Base-by-base conservation (phyloP, 2,888 invertebrate species). In the Mesorhabditis sp. region DNA sequence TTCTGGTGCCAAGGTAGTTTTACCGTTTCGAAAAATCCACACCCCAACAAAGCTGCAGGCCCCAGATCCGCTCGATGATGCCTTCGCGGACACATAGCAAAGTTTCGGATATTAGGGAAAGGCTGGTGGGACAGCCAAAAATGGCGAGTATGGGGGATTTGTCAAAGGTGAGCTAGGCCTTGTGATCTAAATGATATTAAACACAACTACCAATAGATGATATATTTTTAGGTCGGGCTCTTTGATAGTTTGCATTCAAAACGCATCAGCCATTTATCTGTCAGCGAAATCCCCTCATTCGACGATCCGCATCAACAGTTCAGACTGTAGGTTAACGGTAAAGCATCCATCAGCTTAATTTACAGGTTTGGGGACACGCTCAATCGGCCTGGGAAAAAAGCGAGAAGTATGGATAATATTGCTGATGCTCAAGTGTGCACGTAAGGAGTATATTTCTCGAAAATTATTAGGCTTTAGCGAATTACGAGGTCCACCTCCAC, bases 1-100 rank as follows among this genome's bases (percentile, higher is more conserved):
- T 70, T 43, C 67, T 74, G 70, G 75, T 74, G 45, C 78, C 77
- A n/a, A 62, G 64, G 63, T n/a, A 64, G 42, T 67, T 45, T 86
- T 87, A 76, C 87, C 80, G 86, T 50, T 79, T 81, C 7, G 72
- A 69, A 43, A 13, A 62, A 63, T 15, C 65, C 65, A 42, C 65
- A 43, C 15, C 42, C 63, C 6, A 44, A 28, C n/a, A 15, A 61
- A 5, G 66, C 28, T 13, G n/a, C 44, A 5, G 58, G 61, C 28
- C 44, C 61, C 28, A 62, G 67, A 45, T 10, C 58, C 58, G 58
- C n/a, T n/a, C 58, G n/a, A n/a, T 50, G 58, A 10, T 50, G 10
- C 10, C 58, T 10, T 13, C 10, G 7, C 58, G 58, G n/a, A 13
- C 58, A 50, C 7, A 50, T 50, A 50, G 58, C n/a, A n/a, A n/a